Base-by-base conservation (phyloP, 2,797 vertebrate genomes). In the Eidolon dupreanum region DNA sequence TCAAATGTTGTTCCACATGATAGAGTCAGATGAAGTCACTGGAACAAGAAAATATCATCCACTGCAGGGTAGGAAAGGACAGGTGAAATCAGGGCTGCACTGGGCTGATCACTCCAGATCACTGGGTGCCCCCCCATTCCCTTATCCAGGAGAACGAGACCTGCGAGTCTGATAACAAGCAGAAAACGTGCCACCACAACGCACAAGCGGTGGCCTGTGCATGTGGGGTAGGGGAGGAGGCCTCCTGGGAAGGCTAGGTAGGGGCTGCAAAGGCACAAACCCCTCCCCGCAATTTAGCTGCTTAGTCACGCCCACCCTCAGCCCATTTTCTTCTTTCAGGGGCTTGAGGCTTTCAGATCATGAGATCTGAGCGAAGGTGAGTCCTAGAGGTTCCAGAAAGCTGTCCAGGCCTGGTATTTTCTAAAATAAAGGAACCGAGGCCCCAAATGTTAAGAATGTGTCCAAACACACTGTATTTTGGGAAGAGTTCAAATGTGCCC, bases 181-280 rank as follows among this genome's bases (percentile, higher is more conserved):
- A n/a, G 26, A 71, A 49, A 82, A 16, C 36, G 41, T 28, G 12
- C 46, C 26, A 6, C 2, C 2, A 1, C 5, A 26, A 11, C 0
- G 16, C 33, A 11, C 0, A 11, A 6, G 4, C 31, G 1, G 22
- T 22, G 15, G 31, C 8, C 17, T 46, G 33, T 1, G 19, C 24
- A 16, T 1, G 2, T 0, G 0, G n/a, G 13, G 9, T 1, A 1
- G 49, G 49, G 31, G 15, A 4, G 12, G 5, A 3, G 59, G 19
- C 22, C 12, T n/a, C 13, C 16, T 16, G 16, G 28, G 24, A 73
- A 41, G 43, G 31, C 24, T 28, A 15, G 3, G 26, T 8, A 15
- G 38, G 33, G 63, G 49, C 46, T 17, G 8, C 36, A 63, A 26
- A 26, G 63, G 84, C 26, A 4, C 53, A 26, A 61, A 6, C 13